Conservation (phyloP, 2,797 vertebrate species). For the Rhynchotus rufescens region DNA sequence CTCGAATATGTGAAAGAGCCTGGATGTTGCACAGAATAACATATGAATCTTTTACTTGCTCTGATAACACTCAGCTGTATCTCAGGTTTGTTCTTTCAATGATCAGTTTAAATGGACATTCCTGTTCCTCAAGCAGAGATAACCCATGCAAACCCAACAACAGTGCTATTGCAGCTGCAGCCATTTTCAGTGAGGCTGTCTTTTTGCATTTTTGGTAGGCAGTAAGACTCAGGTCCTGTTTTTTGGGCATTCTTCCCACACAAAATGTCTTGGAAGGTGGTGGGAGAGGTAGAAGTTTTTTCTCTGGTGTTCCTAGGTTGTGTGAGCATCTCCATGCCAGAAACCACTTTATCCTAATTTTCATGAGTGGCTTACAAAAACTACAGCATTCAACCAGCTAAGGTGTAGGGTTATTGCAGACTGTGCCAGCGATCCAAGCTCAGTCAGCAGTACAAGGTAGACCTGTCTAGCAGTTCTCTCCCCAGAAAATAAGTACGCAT, state of each 20-base stretch:
- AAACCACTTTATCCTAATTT: background rate
- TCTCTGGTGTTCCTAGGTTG: background rate
- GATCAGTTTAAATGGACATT: background rate
- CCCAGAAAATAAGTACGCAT: background rate
- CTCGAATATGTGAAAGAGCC: background rate
- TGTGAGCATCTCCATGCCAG: background rate
- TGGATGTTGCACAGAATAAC: background rate
- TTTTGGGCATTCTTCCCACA: background rate
- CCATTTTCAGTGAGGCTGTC: rapidly evolving
- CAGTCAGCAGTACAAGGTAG: rapidly evolving
- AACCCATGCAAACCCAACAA: rapidly evolving
- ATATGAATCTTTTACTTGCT: background rate
- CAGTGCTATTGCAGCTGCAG: rapidly evolving
- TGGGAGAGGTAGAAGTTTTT: background rate
- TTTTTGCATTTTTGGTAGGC: background rate
- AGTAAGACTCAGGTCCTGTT: background rate
- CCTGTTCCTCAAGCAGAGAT: background rate
- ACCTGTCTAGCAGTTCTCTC: background rate
- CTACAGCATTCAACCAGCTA: rapidly evolving
- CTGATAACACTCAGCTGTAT: background rate
- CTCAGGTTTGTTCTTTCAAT: background rate
- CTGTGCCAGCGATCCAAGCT: rapidly evolving
- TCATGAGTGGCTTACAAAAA: background rate
- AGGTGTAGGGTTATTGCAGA: background rate
- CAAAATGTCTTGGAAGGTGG: background rate